Percentiles rank a stretch among this genome's conserved stretches.
These are phyloP conservation scores for Amazonetta brasiliensis DNA, from an alignment of 2,797 vertebrate genomes.

Conservation along the genomic window DNA sequence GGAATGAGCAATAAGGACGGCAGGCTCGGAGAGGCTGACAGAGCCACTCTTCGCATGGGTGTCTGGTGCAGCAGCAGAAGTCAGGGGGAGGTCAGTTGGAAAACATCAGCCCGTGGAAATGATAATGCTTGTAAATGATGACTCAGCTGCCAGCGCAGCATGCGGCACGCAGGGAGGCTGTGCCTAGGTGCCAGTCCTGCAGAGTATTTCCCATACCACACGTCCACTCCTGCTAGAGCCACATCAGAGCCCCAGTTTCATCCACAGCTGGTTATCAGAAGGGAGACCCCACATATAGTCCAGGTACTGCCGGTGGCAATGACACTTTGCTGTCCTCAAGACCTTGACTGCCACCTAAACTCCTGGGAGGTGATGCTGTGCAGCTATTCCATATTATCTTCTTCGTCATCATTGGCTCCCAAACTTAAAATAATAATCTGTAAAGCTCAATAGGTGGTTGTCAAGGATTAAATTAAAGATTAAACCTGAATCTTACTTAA, in stretches of 20 bases:
- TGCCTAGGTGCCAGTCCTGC: neutral
- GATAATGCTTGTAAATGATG: neutral
- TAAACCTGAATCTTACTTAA: neutral
- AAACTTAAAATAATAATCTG: neutral
- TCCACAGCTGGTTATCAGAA: neutral
- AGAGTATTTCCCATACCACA: neutral
- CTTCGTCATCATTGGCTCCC: neutral
- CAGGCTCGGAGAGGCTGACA: neutral
- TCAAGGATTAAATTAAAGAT: neutral
- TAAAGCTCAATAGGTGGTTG: neutral
- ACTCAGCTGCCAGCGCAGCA: neutral
- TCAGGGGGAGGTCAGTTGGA: constrained; percentile 33
- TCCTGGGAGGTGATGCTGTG: neutral
- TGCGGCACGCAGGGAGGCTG: rapidly evolving
- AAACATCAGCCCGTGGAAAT: constrained; percentile 22
- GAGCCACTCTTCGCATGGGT: neutral
- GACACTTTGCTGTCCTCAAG: neutral
- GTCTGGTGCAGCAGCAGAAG: constrained; percentile 6
- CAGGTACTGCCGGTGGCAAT: neutral
- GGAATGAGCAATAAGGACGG: constrained; percentile 5
- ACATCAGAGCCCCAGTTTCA: neutral
- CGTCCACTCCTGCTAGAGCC: neutral
- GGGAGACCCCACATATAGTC: neutral
- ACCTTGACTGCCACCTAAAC: neutral
- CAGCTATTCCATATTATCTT: neutral